Evolutionary conservation across 2,797 vertebrate species (phyloP).

Genomic region (Erithacus rubecula): DNA sequence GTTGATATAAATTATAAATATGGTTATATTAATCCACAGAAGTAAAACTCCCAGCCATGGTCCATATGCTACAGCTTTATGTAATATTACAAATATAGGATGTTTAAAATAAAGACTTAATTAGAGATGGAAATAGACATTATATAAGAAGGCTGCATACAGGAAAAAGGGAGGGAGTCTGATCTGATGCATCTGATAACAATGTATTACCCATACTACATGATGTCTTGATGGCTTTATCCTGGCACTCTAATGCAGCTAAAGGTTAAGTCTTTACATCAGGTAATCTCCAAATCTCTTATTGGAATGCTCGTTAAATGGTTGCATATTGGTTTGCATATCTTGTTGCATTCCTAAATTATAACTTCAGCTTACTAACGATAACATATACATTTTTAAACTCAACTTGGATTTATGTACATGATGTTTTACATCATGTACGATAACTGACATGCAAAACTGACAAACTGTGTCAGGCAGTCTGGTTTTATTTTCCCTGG

Average conservation of each 20-base stretch:
- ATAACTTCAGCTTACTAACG: neutral
- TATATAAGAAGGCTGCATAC: neutral
- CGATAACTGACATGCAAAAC: neutral
- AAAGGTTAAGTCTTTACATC: neutral
- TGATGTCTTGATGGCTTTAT: neutral
- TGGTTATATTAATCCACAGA: neutral
- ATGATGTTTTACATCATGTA: no score
- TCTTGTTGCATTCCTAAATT: neutral
- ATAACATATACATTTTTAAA: neutral
- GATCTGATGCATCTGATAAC: neutral
- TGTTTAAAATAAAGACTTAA: neutral
- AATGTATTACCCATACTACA: neutral
- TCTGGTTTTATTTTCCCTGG: neutral
- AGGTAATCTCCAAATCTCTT: neutral
- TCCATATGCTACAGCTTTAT: neutral
- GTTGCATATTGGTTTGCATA: neutral
- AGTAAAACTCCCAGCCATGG: neutral
- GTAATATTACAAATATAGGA: neutral
- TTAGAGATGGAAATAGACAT: neutral
- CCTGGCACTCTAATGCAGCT: neutral
- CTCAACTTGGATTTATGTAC: neutral
- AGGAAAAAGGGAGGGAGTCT: neutral
- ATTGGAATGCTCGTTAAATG: neutral
- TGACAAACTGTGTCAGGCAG: neutral
- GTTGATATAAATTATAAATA: neutral